These are phyloP conservation scores for Muraenolepis orangiensis DNA, from an alignment of 2,797 vertebrate genomes.

Conservation along the genomic window DNA sequence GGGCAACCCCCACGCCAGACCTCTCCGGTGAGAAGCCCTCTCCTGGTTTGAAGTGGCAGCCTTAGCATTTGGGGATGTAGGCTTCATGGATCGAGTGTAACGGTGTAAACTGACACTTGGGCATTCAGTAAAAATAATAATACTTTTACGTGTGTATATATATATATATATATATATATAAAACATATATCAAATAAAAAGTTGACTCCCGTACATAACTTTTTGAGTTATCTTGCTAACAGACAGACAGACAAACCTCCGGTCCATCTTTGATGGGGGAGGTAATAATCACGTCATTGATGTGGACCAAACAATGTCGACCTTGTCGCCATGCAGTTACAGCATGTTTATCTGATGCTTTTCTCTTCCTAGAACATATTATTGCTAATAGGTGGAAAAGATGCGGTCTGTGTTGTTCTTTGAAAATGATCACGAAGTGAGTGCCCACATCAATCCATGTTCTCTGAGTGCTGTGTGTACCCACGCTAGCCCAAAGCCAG, in stretches of 20 bases:
- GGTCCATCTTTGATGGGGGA: too few relatives aligned
- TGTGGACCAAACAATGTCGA: background rate
- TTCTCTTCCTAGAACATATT: background rate
- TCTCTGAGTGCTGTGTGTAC: background rate
- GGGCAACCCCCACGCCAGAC: constrained; percentile 97
- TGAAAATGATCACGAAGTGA: too few relatives aligned
- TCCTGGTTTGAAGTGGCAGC: too few relatives aligned
- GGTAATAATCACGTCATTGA: too few relatives aligned
- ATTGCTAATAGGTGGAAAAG: background rate
- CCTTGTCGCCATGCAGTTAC: background rate
- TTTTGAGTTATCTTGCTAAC: too few relatives aligned
- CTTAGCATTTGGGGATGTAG: background rate
- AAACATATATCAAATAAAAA: too few relatives aligned
- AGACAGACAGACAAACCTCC: too few relatives aligned
- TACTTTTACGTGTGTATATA: too few relatives aligned
- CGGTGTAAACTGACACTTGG: too few relatives aligned
- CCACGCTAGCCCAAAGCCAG: background rate
- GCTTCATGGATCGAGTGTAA: background rate
- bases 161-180: too few relatives aligned
- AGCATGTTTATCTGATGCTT: background rate
- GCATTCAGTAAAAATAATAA: too few relatives aligned
- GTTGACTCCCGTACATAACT: too few relatives aligned
- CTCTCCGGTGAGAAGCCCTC: constrained; percentile 85
- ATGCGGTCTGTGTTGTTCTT: background rate
- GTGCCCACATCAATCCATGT: background rate